Evolutionary conservation across 2,888 invertebrate species (phyloP), one percentile per base, ranked within the genome.

Genomic region (Brachypalpus laphriformis): DNA sequence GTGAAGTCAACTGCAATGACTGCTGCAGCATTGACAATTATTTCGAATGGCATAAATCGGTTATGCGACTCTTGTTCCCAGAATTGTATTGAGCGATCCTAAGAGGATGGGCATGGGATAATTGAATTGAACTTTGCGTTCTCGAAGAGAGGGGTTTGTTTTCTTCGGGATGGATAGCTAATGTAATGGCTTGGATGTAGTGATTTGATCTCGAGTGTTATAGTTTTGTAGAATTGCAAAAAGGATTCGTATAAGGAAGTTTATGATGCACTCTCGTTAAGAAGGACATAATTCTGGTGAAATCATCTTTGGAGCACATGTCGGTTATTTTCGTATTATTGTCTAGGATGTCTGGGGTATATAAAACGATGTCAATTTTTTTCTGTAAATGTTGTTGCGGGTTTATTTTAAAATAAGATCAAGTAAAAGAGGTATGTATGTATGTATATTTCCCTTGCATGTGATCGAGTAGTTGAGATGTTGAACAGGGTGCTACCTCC

Each of bases 11-110:
- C 85, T 76, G 85, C 85, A 81, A 71, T 75, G 68, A 78, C 56
- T 71, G 65, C 71, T 76, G 75, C 85, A 66, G 71, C 81, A 85
- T 61, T 75, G 81, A 85, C 85, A 76, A 81, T 85, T 85, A 85
- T 81, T 83, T 80, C 42, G 70, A 83, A 83, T 83, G 65, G 71
- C 81, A 81, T 85, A 81, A 85, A 85, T 75, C 81, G 75, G 51
- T 85, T 85, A 70, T 76, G 49, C 40, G 76, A 49, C 37, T 51
- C 76, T 71, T 57, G 51, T 68, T 28, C 56, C 16, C 54, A 18
- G 22, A 77, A 71, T 42, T 59, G 37, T 37, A 70, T 63, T 49
- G 51, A 51, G 49, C 45, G 34, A 16, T 25, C 34, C n/a, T 42
- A 42, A 34, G 25, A 34, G 31, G 57, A 49, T 28, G 16, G 25